Base-by-base conservation (phyloP, 2,888 invertebrate species). In the Galeopsomyia nigrocyanea region DNA sequence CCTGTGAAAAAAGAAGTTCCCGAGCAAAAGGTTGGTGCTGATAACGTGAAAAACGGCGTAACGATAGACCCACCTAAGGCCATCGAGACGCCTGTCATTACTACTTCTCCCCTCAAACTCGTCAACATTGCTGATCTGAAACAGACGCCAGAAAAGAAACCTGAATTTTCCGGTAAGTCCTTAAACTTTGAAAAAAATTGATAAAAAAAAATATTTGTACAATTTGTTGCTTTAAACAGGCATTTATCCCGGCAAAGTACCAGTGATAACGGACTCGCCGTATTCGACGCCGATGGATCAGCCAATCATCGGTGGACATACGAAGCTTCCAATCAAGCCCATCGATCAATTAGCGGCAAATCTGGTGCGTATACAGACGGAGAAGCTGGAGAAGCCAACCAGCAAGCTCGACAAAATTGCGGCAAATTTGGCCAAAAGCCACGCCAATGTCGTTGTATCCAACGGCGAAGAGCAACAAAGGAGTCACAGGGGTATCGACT, bases 291-390 rank as follows among this genome's bases (percentile, higher is more conserved):
- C 70, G 50, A 75, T 75, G 69, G 75, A 75, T 39, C 7, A 53
- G 53, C 17, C 70, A 2, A 75, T 58, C 39, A n/a, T 77, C 13
- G 75, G 75, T 14, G 39, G 39, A 7, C 82, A 82, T 57, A 78
- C 75, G 19, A 86, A 85, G 73, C 64, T 82, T 26, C 81, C 85
- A 0, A 68, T 82, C 0, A 86, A 84, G 65, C 84, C 86, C 0
- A 86, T 86, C 47, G 84, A 86, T 73, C 81, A 85, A 69, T 65
- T 86, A 10, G 85, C 86, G 3, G 85, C 83, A 0, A 85, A 85
- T 74, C 80, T 84, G 2, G 82, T 81, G 3, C 81, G 83, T 17
- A 80, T 85, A 58, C 84, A 85, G 58, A 79, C 84, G 0, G 86
- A 85, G 60, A 85, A 85, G 68, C 71, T 83, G 7, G 83, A 83